Conservation (phyloP, 2,113 vertebrate genomes). For the Clarias batrachus region DNA sequence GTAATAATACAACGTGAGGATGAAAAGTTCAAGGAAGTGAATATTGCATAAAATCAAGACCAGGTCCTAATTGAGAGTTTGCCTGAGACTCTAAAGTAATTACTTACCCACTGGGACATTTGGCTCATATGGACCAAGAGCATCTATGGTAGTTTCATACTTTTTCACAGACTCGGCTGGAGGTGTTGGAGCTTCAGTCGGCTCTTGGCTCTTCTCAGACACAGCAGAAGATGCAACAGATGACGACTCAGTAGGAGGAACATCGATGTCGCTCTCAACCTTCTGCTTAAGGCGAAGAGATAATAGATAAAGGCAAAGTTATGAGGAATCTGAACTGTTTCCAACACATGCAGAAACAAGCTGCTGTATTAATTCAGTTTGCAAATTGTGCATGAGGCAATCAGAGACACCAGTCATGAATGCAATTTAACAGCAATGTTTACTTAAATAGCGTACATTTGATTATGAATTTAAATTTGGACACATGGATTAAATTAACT, state of each 20-base stretch:
- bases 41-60: not conserved
- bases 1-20: not conserved
- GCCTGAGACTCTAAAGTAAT: not conserved
- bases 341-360: too few relatives aligned
- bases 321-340: not conserved
- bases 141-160: slow-evolving; percentile 46
- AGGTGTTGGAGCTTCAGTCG: slow-evolving; percentile 13
- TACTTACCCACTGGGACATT: slow-evolving; percentile 85
- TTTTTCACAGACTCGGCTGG: slow-evolving; percentile 51
- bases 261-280: slow-evolving; percentile 10
- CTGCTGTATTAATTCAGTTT: too few relatives aligned
- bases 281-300: slow-evolving; percentile 24
- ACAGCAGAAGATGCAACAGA: not conserved
- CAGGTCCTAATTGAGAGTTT: not conserved
- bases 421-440: too few relatives aligned
- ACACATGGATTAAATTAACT: too few relatives aligned
- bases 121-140: slow-evolving; percentile 82
- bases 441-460: too few relatives aligned
- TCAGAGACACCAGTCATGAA: too few relatives aligned
- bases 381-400: too few relatives aligned
- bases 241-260: not conserved
- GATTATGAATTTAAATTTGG: too few relatives aligned
- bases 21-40: not conserved
- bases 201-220: slow-evolving; percentile 40
- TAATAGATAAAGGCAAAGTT: not conserved